Base-by-base conservation (phyloP, 2,113 vertebrate species). In the Collichthys lucidus region DNA sequence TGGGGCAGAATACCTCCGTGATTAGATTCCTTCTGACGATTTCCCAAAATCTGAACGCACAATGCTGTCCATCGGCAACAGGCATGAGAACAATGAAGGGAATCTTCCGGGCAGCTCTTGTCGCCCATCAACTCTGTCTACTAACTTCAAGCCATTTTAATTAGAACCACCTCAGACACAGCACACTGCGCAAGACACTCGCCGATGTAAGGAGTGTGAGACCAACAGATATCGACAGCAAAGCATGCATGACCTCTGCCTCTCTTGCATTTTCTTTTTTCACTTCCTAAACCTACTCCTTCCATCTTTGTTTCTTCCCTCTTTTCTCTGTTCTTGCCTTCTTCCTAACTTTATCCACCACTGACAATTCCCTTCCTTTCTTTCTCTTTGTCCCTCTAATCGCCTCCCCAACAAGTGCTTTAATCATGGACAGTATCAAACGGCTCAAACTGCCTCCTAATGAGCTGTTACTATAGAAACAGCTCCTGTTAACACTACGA, bases 381-480 rank as follows among this genome's bases (percentile, higher is more conserved):
- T 7, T 35, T 35, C 31, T 50, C 81, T 40, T 40, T 10, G 57
- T 80, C 66, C 69, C 44, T 64, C 85, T 86, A 74, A 81, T 84
- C 67, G 74, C 60, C 70, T 61, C 49, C 57, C 83, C 79, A 81
- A 80, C 82, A 72, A 70, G 74, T 74, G 80, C 77, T 91, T 93
- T 94, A 92, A 96, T 94, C 91, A 83, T 82, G 89, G 91, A 68
- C 76, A 53, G 86, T 90, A 91, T 95, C 89, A 94, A 92, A 93
- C 72, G 68, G 75, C 78, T 84, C 81, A 74, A 93, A 93, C 86
- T 81, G 88, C 87, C 88, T 92, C 77, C 76, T 95, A 95, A 95
- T 94, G 94, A 94, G 83, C 82, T 53, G 94, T 95, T 94, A 87
- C 94, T 86, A 94, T 94, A 91, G 92, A 92, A 95, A 96, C 93